Evolutionary conservation across 2,113 vertebrate species (phyloP).

Genomic region (Anolis carolinensis): DNA sequence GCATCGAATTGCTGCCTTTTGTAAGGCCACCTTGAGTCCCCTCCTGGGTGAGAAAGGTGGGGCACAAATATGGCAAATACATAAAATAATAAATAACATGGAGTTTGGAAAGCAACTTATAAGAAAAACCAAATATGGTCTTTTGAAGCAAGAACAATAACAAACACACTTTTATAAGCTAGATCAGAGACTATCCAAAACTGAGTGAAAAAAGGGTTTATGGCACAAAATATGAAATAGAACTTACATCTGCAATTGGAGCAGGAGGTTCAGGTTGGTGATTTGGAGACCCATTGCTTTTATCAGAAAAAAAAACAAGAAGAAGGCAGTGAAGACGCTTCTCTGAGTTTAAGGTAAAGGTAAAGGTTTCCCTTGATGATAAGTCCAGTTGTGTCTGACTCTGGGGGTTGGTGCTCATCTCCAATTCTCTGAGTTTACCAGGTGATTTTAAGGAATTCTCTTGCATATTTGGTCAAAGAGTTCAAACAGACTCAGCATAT

Average conservation of each 20-base stretch:
- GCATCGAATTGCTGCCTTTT: too few species aligned
- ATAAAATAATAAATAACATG: too few species aligned
- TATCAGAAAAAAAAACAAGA: constrained; percentile 30
- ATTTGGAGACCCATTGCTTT: constrained; percentile 92
- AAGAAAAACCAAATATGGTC: accelerated
- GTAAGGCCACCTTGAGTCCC: too few species aligned
- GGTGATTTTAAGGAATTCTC: accelerated
- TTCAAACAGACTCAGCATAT: not conserved
- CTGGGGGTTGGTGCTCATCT: too few species aligned
- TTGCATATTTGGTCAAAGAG: not conserved
- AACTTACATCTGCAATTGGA: constrained; percentile 79
- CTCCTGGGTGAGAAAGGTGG: too few species aligned
- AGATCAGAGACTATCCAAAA: not conserved
- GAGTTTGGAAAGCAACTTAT: accelerated
- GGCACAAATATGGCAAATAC: too few species aligned
- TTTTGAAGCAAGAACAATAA: not conserved
- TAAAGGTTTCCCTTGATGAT: too few species aligned
- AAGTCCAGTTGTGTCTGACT: too few species aligned
- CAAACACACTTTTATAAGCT: not conserved
- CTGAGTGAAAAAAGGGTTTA: not conserved
- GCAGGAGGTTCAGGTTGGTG: constrained; percentile 79
- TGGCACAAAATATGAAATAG: constrained; percentile 31
- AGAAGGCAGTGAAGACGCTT: not conserved
- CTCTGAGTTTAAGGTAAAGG: too few species aligned
- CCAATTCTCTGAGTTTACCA: not conserved